Evolutionary conservation across 1,140 invertebrate genomes (phyloP).

Genomic region (Nephila pilipes): DNA sequence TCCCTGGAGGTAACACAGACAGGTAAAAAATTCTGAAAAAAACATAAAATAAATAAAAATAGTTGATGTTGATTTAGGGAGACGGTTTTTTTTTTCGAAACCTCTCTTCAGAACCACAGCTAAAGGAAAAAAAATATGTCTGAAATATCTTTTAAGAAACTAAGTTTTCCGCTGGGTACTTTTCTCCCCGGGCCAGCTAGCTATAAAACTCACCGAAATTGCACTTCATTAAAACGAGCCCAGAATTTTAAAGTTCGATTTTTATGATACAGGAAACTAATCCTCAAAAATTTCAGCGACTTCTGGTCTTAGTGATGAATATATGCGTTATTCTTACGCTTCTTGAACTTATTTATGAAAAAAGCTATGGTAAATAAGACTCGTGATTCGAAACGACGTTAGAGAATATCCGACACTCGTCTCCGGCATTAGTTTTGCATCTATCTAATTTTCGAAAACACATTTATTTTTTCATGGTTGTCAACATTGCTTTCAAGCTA

Average conservation of each 20-base stretch:
- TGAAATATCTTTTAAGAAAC: conserved; percentile 66
- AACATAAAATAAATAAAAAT: conserved; percentile 45
- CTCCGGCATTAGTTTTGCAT: background rate
- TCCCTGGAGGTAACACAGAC: conserved; percentile 52
- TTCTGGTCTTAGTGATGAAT: conserved; percentile 34
- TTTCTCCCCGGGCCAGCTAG: conserved; percentile 37
- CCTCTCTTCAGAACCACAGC: background rate
- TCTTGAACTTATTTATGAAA: background rate
- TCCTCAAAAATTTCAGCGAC: conserved; percentile 28
- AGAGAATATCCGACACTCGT: background rate
- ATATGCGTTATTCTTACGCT: background rate
- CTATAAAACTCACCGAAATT: conserved; percentile 64
- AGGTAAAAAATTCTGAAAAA: conserved; percentile 48
- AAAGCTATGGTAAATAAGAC: background rate
- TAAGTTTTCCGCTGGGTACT: conserved; percentile 41
- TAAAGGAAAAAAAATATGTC: conserved; percentile 26
- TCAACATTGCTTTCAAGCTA: background rate
- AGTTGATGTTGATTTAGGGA: conserved; percentile 66
- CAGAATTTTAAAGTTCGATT: conserved; percentile 71
- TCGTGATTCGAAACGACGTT: background rate
- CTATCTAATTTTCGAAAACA: background rate
- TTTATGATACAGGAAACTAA: conserved; percentile 68
- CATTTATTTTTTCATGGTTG: background rate
- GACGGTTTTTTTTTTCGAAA: background rate
- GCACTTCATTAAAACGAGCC: conserved; percentile 69